A percentile compares a stretch with the other conserved stretches of the same genome.
phyloP scores from a whole-genome alignment of 2,797 vertebrate genomes.

The Acanthis flammea region DNA sequence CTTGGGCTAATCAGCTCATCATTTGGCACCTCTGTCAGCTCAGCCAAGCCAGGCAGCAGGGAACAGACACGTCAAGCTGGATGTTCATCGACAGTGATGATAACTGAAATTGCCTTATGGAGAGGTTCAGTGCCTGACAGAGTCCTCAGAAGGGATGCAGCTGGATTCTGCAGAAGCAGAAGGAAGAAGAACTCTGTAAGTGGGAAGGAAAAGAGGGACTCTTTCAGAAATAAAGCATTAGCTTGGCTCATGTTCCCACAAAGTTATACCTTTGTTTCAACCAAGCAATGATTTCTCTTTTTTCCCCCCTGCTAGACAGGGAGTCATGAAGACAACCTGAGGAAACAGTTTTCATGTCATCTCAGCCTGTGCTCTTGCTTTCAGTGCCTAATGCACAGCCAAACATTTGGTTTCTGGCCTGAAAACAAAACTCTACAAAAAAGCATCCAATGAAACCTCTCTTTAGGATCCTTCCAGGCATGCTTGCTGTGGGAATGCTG shows the following conservation, averaged over 20 bases:
- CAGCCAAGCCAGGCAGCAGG: background rate
- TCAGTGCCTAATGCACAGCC: rapidly evolving
- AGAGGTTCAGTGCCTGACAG: background rate
- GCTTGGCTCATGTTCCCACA: background rate
- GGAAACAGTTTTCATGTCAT: background rate
- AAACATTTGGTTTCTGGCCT: background rate
- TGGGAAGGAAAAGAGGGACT: no score
- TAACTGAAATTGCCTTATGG: background rate
- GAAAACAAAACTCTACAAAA: background rate
- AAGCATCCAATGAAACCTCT: background rate
- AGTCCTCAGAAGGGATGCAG: background rate
- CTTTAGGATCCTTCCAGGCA: background rate
- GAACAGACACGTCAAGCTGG: background rate
- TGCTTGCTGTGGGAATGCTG: background rate
- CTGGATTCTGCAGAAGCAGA: background rate
- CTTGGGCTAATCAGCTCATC: background rate
- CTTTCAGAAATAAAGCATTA: background rate
- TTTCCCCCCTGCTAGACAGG: background rate
- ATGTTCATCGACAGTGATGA: background rate
- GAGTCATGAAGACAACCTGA: background rate
- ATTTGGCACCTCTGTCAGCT: background rate
- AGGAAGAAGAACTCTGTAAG: background rate
- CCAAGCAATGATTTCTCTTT: background rate
- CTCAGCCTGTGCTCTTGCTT: background rate
- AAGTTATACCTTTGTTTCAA: background rate